Evolutionary conservation across 2,888 invertebrate genomes (phyloP).

Genomic region (Gandaritis pyraliata): DNA sequence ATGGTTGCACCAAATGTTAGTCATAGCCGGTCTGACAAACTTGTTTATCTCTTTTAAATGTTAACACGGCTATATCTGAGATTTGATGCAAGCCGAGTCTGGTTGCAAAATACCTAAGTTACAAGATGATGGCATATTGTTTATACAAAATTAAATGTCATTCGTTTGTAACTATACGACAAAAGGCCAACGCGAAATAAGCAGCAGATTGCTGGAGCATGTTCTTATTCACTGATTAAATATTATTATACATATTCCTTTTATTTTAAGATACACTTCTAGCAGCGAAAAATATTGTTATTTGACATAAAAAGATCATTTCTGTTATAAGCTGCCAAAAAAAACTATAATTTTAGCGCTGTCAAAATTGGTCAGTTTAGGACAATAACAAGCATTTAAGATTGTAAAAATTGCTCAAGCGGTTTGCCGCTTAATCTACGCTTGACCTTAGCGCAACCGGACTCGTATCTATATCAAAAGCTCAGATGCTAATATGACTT

Average conservation of each 20-base stretch:
- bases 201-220: background rate
- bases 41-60: background rate
- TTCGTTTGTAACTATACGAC: background rate
- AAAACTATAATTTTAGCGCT: background rate
- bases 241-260: too few relatives aligned
- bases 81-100: background rate
- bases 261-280: too few relatives aligned
- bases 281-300: too few relatives aligned
- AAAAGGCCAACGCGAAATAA: background rate
- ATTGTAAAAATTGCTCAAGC: background rate
- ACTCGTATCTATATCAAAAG: background rate
- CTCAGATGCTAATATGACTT: background rate
- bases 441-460: background rate
- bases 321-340: too few relatives aligned
- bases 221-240: too few relatives aligned
- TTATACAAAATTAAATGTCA: background rate
- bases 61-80: background rate
- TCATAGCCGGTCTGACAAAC: background rate
- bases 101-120: slow-evolving; percentile 8
- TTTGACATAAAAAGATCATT: too few relatives aligned
- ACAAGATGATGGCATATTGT: background rate
- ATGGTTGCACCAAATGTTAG: background rate
- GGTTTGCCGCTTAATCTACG: background rate
- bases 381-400: too few relatives aligned
- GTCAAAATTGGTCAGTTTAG: background rate